Evolutionary conservation across 2,888 invertebrate genomes (phyloP).

Genomic region (Heliconius erato): DNA sequence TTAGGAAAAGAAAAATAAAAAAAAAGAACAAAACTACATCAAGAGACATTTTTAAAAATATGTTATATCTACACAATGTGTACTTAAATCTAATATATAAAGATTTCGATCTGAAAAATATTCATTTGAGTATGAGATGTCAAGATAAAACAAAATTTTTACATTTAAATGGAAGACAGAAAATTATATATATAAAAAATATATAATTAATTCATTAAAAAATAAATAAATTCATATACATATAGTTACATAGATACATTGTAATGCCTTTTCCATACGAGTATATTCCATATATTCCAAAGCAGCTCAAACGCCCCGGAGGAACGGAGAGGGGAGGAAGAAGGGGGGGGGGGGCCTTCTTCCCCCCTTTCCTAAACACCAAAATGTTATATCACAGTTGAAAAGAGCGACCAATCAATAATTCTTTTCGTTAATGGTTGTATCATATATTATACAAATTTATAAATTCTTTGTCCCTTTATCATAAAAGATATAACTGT

Average conservation of each 20-base stretch:
- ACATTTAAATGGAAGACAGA: conserved; percentile 29
- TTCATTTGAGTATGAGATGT: conserved; percentile 1
- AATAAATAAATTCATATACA: background rate
- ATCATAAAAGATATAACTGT: too few species aligned
- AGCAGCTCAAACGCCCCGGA: too few species aligned
- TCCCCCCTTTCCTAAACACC: too few species aligned
- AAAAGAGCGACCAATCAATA: too few species aligned
- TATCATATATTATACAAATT: too few species aligned
- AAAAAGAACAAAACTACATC: too few species aligned
- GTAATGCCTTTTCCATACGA: background rate
- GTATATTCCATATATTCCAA: too few species aligned
- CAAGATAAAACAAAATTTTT: background rate
- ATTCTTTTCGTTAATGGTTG: too few species aligned
- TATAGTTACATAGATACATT: background rate
- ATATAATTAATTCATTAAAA: conserved; percentile 1
- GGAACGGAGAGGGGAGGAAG: too few species aligned
- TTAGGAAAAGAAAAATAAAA: background rate
- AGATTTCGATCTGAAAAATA: conserved; percentile 28
- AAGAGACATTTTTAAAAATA: conserved; percentile 20
- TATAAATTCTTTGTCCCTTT: too few species aligned
- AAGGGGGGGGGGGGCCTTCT: too few species aligned
- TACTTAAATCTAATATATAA: conserved; percentile 29
- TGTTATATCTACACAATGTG: background rate
- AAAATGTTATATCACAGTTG: too few species aligned
- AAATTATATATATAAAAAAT: conserved; percentile 17